Evolutionary conservation across 2,888 invertebrate genomes (phyloP), one percentile per base, ranked within the genome.

Genomic region (Unio pictorum): DNA sequence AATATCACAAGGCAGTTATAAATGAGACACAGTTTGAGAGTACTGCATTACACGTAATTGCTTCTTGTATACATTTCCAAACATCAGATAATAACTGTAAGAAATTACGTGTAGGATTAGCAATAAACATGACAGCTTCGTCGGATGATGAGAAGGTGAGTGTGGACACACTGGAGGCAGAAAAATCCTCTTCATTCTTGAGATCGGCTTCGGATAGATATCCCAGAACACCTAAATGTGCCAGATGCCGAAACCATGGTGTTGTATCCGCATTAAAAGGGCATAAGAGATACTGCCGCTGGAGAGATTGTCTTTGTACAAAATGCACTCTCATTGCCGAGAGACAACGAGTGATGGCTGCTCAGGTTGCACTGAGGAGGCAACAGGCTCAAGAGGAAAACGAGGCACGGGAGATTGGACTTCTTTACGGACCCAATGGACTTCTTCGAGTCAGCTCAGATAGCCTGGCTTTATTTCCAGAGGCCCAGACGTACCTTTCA

Each of bases 241-340:
- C 98, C 72, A 93, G 98, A 67, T 99, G 98, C 90, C 92, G 98
- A 74, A 98, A 99, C 92, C 98, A 99, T 92, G 98, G 98, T 82
- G 97, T 97, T 78, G 98, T 98, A 71, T 97, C 98, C 45, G 96
- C 96, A 8, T 92, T 97, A 68, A 98, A 98, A 91, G 91, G 91
- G 75, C 90, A 90, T 81, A 92, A 92, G 91, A 93, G 98, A 20
- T 98, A 98, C 91, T 99, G 98, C 90, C 93, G 97, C 73, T 99
- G 97, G 98, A 92, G 89, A 75, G 98, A 99, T 92, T 99, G 99
- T 92, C 95, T 96, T 79, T 99, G 90, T 77, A 97, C 98, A 68
- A 99, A 99, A 92, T 99, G 98, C 92, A 98, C 97, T 26, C 93
- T 99, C 80, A 99, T 99, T 81, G 98, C 98, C 1, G 98, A 99